Percentiles rank a stretch among this genome's conserved stretches.
Evolutionary conservation across 2,113 vertebrate genomes (phyloP).

Genomic region (Motacilla tschutschensis): DNA sequence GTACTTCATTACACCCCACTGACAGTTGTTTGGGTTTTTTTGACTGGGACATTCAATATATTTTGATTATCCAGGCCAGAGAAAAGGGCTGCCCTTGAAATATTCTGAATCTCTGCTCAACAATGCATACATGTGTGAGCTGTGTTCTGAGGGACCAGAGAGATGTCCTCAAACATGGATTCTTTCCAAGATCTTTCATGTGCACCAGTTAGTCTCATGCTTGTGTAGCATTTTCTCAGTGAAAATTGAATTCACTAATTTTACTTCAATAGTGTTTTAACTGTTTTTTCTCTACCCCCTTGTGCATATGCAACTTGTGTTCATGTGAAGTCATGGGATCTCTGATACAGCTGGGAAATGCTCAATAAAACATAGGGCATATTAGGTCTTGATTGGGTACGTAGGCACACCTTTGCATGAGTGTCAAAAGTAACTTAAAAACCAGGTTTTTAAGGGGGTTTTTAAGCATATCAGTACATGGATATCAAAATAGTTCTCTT

Average conservation of each 20-base stretch:
- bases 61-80: not conserved
- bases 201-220: not conserved
- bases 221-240: not conserved
- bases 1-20: not conserved
- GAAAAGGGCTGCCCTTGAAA: not conserved
- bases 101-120: not conserved
- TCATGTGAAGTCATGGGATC: not conserved
- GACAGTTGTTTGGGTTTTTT: not conserved
- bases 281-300: not conserved
- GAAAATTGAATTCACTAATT: not conserved
- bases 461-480: not conserved
- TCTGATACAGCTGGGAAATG: not conserved
- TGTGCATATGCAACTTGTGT: not conserved
- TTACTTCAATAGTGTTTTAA: not conserved
- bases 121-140: not conserved
- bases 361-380: not conserved
- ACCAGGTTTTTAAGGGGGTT: fast-evolving
- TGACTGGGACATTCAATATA: not conserved
- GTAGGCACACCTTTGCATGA: not conserved
- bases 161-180: not conserved
- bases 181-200: not conserved
- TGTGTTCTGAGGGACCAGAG: not conserved
- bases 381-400: not conserved
- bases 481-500: not conserved
- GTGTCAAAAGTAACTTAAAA: not conserved